phyloP scores from a whole-genome alignment of 2,113 vertebrate species.

The Brachionichthys hirsutus region DNA sequence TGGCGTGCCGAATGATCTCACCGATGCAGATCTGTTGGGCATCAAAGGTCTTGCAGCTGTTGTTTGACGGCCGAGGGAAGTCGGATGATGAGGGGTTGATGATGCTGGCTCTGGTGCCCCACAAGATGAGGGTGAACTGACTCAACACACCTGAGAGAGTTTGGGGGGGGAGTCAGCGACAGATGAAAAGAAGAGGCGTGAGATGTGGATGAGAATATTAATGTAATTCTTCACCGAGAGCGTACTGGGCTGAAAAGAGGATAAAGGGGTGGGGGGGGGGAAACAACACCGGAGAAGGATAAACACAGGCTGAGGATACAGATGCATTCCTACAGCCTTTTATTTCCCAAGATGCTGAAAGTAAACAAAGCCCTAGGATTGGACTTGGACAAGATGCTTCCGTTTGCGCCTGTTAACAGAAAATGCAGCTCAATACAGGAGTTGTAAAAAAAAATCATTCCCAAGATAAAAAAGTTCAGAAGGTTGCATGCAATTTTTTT shows the following conservation, averaged over 20 bases:
- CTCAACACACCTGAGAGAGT: constrained; percentile 83
- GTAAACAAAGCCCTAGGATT: constrained; percentile 22
- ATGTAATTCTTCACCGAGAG: constrained; percentile 24
- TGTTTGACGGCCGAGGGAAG: constrained; percentile 86
- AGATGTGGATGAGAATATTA: constrained; percentile 27
- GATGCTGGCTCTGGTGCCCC: constrained; percentile 82
- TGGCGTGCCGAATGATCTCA: constrained; percentile 72
- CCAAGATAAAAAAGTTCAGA: constrained; percentile 12
- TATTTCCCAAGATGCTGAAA: constrained; percentile 14
- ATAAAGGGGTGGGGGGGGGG: constrained; percentile 32
- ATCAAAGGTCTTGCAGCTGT: constrained; percentile 92
- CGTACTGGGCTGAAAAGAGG: constrained; percentile 22
- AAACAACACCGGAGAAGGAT: constrained; percentile 38
- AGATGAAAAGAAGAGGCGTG: background rate
- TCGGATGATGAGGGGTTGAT: constrained; percentile 77
- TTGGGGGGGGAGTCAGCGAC: too few species aligned
- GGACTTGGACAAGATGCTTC: constrained; percentile 7
- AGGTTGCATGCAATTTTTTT: constrained; percentile 1
- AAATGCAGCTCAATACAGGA: constrained; percentile 1
- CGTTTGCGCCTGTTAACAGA: background rate
- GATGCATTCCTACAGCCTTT: constrained; percentile 3
- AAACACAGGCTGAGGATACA: constrained; percentile 18
- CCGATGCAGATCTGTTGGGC: constrained; percentile 94
- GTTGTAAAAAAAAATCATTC: background rate
- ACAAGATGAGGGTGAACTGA: constrained; percentile 90